phyloP scores from a whole-genome alignment of 23 tunicate genomes.

The Botrylloides violaceus region DNA sequence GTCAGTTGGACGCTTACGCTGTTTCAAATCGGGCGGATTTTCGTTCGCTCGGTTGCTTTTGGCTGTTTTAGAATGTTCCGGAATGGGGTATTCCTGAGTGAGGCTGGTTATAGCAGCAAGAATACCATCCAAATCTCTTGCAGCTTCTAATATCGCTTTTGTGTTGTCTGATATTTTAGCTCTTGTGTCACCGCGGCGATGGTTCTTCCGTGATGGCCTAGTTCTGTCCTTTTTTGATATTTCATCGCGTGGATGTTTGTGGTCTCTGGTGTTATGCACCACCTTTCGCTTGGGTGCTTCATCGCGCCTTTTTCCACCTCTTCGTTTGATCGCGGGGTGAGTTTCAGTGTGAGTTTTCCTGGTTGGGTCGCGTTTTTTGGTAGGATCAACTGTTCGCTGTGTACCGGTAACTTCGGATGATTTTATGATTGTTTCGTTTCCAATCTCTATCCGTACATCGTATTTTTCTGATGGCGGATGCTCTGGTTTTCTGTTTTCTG shows the following conservation, averaged over 20 bases:
- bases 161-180: not conserved
- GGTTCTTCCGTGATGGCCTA: not conserved
- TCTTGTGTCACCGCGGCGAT: not conserved
- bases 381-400: not conserved
- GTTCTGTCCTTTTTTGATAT: not conserved
- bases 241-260: not conserved
- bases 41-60: not conserved
- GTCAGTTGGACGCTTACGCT: not conserved
- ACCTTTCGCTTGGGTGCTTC: not conserved
- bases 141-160: constrained; percentile 12
- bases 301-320: not conserved
- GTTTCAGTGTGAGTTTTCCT: not conserved
- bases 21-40: not conserved
- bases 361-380: not conserved
- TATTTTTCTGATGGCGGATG: too few relatives aligned
- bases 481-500: too few relatives aligned
- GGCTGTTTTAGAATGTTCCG: not conserved
- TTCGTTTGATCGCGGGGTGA: not conserved
- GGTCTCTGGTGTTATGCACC: not conserved
- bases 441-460: constrained; percentile 11
- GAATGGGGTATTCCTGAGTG: constrained; percentile 17
- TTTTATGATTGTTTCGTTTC: constrained; percentile 23
- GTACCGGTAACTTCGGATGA: not conserved
- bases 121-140: constrained; percentile 1
- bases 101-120: constrained; percentile 10